These are phyloP conservation scores for Hyla sarda DNA, from an alignment of 2,113 vertebrate species.

Conservation along the genomic window DNA sequence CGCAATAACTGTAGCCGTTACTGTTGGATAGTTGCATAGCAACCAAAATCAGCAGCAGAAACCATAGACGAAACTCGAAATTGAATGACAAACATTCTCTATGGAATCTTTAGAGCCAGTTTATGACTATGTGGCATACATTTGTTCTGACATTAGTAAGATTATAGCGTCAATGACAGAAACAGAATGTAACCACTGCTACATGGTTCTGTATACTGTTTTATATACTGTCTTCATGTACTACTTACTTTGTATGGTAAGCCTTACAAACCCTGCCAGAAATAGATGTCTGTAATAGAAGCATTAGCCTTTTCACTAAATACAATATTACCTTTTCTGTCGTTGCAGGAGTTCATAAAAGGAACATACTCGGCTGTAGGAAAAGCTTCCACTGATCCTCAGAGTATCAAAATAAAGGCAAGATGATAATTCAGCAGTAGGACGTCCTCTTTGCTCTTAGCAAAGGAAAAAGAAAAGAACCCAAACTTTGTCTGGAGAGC, in stretches of 20 bases:
- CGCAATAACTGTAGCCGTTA: conserved; percentile 54
- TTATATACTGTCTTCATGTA: no score
- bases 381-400: conserved; percentile 70
- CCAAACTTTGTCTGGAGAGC: conserved; percentile 64
- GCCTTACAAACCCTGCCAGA: conserved; percentile 28
- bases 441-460: conserved; percentile 72
- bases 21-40: conserved; percentile 58
- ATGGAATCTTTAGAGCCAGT: conserved; percentile 22
- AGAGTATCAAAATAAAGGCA: conserved; percentile 71
- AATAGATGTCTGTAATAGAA: conserved; percentile 66
- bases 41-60: conserved; percentile 52
- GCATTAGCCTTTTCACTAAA: conserved; percentile 65
- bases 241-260: not conserved
- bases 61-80: conserved; percentile 38
- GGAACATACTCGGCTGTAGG: conserved; percentile 72
- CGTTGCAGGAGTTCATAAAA: conserved; percentile 69
- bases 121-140: not conserved
- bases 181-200: not conserved
- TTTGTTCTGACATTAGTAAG: not conserved
- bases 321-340: conserved; percentile 67
- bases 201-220: not conserved
- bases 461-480: conserved; percentile 65
- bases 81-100: conserved; percentile 43
- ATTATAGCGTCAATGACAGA: not conserved
- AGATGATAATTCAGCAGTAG: conserved; percentile 74